Evolutionary conservation across 23 tunicate genomes (phyloP).

Genomic region (Trididemnum nubilum): DNA sequence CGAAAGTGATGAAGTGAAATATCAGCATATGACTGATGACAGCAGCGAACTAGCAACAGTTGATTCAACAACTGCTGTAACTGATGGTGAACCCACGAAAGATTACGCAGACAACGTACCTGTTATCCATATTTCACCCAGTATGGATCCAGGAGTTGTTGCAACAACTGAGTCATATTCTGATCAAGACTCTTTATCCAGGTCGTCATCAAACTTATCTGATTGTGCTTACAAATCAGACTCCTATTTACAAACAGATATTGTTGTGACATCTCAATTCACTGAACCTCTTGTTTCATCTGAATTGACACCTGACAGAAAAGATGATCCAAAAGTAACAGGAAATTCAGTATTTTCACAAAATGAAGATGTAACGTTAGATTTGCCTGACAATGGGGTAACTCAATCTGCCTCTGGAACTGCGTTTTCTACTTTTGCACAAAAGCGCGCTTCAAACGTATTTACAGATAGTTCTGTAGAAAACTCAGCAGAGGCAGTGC

Average conservation of each 20-base stretch:
- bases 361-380: neutral
- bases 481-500: neutral
- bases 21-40: neutral
- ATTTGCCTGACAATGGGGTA: neutral
- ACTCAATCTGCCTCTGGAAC: constrained; percentile 12
- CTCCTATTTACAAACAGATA: no score
- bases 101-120: neutral
- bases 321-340: neutral
- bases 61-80: neutral
- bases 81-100: no score
- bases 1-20: neutral
- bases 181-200: neutral
- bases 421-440: constrained; percentile 31
- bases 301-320: neutral
- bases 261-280: constrained; percentile 21
- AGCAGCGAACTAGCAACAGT: neutral
- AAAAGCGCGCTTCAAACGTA: constrained; percentile 20
- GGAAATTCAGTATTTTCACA: neutral
- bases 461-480: neutral
- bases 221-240: neutral
- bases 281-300: constrained; percentile 35
- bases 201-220: neutral
- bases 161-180: neutral
- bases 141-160: neutral
- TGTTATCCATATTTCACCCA: neutral